Evolutionary conservation across 2,797 vertebrate genomes (phyloP), one percentile per base, ranked within the genome.

Genomic region (Paguma larvata): DNA sequence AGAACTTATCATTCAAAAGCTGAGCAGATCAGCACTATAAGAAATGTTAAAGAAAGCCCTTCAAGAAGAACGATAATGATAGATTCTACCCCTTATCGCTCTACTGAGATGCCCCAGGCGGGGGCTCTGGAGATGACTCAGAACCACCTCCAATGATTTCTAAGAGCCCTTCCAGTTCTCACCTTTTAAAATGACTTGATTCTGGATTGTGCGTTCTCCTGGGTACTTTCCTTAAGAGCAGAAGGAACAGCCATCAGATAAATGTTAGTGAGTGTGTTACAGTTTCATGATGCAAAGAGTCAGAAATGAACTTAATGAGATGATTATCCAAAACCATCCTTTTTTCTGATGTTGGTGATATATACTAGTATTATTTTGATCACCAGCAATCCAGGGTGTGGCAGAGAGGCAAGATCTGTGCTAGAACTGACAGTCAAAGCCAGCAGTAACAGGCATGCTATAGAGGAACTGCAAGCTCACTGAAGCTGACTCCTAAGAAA

Each of bases 251-350:
- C 2, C 41, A 67, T 67, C 59, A 67, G 59, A 38, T n/a, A 63
- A 85, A 85, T 5, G 88, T 15, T 51, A 70, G 32, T 85, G 41
- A 80, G 38, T 62, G 25, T 30, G 44, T 53, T 63, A 63, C 10
- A 25, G 13, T 87, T 91, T 88, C 41, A 21, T 21, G 34, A 38
- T 30, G 21, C 46, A 68, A 88, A 70, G 53, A 80, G 41, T 73
- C 30, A 78, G 62, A 25, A 93, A 93, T 78, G 51, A 56, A 90
- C 46, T 68, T 94, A 91, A 79, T 63, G 48, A 97, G 65, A 38
- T n/a, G 2, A n/a, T 72, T 41, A 73, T 62, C 12, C 53, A 77
- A 84, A 94, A 65, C n/a, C n/a, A 75, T 72, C 56, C 13, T 62
- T 75, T 75, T 44, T 91, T 11, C n/a, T 41, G 84, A 15, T 34